Evolutionary conservation across 1,140 invertebrate species (phyloP), one percentile per base, ranked within the genome.

Genomic region (Lethocerus indicus): DNA sequence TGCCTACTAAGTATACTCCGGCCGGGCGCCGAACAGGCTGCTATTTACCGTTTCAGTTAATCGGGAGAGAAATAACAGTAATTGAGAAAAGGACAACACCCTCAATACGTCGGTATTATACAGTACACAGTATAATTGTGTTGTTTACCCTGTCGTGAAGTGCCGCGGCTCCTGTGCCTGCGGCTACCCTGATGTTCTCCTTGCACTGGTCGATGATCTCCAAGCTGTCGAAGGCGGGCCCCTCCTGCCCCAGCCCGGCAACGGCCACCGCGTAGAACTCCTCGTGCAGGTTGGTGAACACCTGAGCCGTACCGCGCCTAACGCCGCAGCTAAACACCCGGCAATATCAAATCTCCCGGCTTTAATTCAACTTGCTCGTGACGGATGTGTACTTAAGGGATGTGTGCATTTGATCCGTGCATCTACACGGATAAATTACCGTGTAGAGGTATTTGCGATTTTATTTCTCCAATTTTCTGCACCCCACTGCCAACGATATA

Each of bases 201-300:
- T 58, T 59, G 1, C 63, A 60, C 50, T 69, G 65, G 28, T 73
- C 66, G 12, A 67, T 25, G 42, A 65, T 61, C 58, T 74, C 71
- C 9, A 56, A 25, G 25, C 63, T 59, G 59, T 68, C 64, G 47
- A 51, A 64, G 1, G 56, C 61, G 13, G 55, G 57, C 52, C 64
- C 60, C 41, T 61, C 56, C 28, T 64, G 60, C 0, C 72, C 72
- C 12, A 74, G 57, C 50, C 66, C 63, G 14, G 66, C 67, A 16
- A 72, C 61, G 43, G 66, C 64, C 1, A 72, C 60, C n/a, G 61
- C 24, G 41, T 43, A 45, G 29, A 41, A 53, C 3, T 53, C 52
- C n/a, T 42, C 35, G 12, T 42, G 27, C 14, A 53, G 26, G 18
- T 53, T 49, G 59, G 64, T 79, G 58, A 71, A 81, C 52, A 71